Evolutionary conservation across 2,113 vertebrate species (phyloP), one percentile per base, ranked within the genome.

Genomic region (Myrmecophaga tridactyla): DNA sequence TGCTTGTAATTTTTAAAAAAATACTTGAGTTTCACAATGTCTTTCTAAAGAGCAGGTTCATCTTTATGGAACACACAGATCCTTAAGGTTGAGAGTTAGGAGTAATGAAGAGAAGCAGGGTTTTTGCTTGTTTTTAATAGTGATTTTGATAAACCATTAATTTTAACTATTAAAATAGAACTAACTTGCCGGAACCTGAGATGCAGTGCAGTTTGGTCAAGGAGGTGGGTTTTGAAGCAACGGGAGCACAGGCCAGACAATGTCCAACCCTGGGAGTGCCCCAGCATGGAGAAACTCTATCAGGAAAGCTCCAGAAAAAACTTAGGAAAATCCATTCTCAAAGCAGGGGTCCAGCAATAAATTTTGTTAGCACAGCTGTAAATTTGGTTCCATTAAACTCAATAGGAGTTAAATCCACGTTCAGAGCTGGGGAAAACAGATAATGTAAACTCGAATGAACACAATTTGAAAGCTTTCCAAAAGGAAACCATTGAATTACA

Each of bases 331-430:
- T 67, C 75, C 51, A 11, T 77, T 48, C 72, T 89, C 58, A 51
- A 86, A 78, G 84, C 78, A 91, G 73, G 53, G 85, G 46, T 51
- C 39, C 75, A 36, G 58, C 73, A 60, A 12, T n/a, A n/a, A 27
- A 89, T 36, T 91, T 89, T 73, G 80, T 89, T 89, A 97, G 87
- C 80, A 94, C 84, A 93, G 84, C 87, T 95, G 83, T 36, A 86
- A 63, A 94, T 85, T 6, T 48, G 69, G 56, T 87, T 89, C 89
- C 69, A 92, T 86, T 72, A 89, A 95, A 82, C 69, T 84, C 75
- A 82, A 43, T 46, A 77, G 78, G 67, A 85, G 93, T 95, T 87
- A 78, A 77, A 76, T 91, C 62, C 87, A 81, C 62, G 73, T 13
- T 62, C 21, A 70, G 70, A 73, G 43, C 9, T 20, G 67, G 60